Conservation (phyloP, 2,113 vertebrate species). For the Athene noctua region DNA sequence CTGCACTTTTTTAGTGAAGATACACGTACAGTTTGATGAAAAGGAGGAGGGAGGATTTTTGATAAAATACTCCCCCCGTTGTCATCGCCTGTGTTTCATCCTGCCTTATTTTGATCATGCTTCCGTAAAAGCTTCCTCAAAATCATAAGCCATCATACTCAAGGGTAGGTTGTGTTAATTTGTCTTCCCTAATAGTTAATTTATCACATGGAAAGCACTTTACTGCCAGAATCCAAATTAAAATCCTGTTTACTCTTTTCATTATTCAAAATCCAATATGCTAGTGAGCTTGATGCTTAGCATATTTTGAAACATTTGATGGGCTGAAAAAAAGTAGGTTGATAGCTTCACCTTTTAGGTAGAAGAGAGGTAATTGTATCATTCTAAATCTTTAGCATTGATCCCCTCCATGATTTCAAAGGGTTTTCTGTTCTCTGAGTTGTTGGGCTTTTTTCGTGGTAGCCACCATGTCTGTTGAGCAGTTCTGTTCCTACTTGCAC, state of each 20-base stretch:
- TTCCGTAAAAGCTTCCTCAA: constrained; percentile 35
- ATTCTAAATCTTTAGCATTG: background rate
- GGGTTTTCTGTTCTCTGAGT: background rate
- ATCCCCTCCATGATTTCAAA: background rate
- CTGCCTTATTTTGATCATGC: constrained; percentile 13
- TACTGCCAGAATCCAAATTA: constrained; percentile 53
- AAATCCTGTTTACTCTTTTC: constrained; percentile 57
- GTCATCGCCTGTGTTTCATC: background rate
- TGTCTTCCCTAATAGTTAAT: constrained; percentile 49
- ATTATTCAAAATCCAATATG: constrained; percentile 47
- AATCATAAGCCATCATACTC: constrained; percentile 39
- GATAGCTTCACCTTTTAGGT: background rate
- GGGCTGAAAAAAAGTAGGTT: background rate
- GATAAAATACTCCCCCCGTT: background rate
- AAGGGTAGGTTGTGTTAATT: constrained; percentile 10
- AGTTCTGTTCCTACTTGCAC: background rate
- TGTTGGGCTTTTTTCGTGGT: background rate
- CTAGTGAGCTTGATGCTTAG: background rate
- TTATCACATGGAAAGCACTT: constrained; percentile 37
- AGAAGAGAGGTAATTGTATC: background rate
- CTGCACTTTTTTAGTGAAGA: background rate
- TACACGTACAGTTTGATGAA: background rate
- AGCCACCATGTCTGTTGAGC: background rate
- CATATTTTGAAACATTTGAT: constrained; percentile 21
- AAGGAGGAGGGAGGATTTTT: background rate